phyloP scores from a whole-genome alignment of 2,113 vertebrate genomes.

The Hucho hucho region DNA sequence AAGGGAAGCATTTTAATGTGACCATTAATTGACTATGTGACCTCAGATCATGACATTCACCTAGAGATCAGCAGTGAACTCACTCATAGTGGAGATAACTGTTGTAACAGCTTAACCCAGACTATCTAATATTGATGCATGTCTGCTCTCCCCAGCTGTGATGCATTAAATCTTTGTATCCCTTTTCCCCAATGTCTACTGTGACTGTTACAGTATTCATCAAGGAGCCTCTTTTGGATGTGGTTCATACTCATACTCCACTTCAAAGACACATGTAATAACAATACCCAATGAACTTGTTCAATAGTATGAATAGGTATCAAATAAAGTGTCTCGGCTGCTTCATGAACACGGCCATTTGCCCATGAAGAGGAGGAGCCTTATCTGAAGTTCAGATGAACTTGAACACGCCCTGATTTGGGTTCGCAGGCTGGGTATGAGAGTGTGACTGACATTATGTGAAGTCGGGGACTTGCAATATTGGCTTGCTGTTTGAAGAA shows the following conservation, averaged over 20 bases:
- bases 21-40: background rate
- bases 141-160: conserved; percentile 29
- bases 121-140: conserved; percentile 35
- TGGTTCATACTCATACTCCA: conserved; percentile 19
- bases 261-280: conserved; percentile 2
- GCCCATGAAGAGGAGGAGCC: conserved; percentile 34
- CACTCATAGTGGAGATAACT: background rate
- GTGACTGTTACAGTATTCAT: conserved; percentile 36
- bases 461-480: conserved; percentile 22
- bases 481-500: conserved; percentile 34
- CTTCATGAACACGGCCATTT: conserved; percentile 31
- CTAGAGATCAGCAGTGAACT: background rate
- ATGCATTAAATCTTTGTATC: conserved; percentile 17
- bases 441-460: background rate
- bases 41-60: background rate
- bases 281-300: conserved; percentile 13
- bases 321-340: conserved; percentile 35
- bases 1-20: background rate
- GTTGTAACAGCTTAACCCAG: conserved; percentile 6
- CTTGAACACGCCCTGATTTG: conserved; percentile 16
- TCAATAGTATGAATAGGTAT: conserved; percentile 6
- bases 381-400: conserved; percentile 39
- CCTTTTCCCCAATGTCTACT: conserved; percentile 14
- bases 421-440: conserved; percentile 21
- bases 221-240: conserved; percentile 23